Percentiles rank a stretch among this genome's conserved stretches.
Conservation (phyloP, 1,140 invertebrate genomes). For the Triops longicaudatus region DNA sequence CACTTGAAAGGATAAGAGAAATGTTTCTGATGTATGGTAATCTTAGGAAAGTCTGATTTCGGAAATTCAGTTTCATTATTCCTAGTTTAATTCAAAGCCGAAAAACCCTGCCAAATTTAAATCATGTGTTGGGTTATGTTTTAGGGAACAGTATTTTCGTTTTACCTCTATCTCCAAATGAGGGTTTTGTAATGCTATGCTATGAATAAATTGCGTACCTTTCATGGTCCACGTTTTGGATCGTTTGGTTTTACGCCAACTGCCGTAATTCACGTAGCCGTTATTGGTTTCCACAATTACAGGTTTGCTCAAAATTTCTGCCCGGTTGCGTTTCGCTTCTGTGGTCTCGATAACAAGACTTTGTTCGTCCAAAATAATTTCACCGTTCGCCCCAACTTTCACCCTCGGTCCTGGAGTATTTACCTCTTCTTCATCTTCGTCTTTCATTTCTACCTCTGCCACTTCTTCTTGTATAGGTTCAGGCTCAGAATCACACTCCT, state of each 20-base stretch:
- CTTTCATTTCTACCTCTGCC: constrained; percentile 41
- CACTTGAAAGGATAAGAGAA: no score
- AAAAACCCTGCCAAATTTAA: no score
- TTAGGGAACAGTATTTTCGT: no score
- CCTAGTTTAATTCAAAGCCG: no score
- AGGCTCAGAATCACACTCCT: background rate
- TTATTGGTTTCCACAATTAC: constrained; percentile 55
- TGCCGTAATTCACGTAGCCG: constrained; percentile 42
- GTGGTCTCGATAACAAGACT: constrained; percentile 73
- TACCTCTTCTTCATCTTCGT: constrained; percentile 38
- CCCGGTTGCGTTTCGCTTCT: constrained; percentile 50
- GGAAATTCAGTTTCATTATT: no score
- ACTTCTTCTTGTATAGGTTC: constrained; percentile 29
- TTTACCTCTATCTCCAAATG: no score
- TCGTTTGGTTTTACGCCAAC: constrained; percentile 44
- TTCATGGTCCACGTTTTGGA: constrained; percentile 37
- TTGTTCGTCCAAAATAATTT: constrained; percentile 76
- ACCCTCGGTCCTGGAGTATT: constrained; percentile 67
- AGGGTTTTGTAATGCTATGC: background rate
- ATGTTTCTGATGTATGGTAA: no score
- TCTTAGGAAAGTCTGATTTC: no score
- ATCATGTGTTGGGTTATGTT: no score
- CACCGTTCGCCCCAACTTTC: constrained; percentile 76
- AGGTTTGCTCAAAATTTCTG: constrained; percentile 52
- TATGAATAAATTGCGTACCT: constrained; percentile 34